Evolutionary conservation across 2,888 invertebrate species (phyloP), one percentile per base, ranked within the genome.

Genomic region (Lydus trimaculatus): DNA sequence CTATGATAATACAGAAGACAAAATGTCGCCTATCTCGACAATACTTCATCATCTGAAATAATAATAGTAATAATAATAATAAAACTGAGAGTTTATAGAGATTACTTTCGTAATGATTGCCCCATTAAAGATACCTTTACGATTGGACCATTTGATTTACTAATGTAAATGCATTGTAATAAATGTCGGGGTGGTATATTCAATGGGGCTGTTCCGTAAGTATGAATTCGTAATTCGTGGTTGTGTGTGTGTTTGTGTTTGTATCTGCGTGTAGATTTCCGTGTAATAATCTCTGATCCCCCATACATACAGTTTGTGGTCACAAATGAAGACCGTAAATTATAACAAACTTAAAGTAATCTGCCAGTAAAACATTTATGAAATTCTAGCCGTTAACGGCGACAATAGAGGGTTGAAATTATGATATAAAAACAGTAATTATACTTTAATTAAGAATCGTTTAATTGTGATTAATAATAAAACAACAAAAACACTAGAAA

Each of bases 271-370:
- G 17, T 48, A 1, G 43, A 64, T 64, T 70, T 70, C 67, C 65
- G 70, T 63, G 58, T 67, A 67, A 67, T 70, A 70, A 70, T 67
- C 67, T 63, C 4, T 2, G 67, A 67, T 67, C 70, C 62, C 58
- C 48, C 9, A 4, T n/a, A 20, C 9, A n/a, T 43, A 43, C 0
- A 23, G 62, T 70, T 67, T 67, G 70, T 58, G 70, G 67, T 67
- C 63, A 61, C 64, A 67, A 70, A 70, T 70, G 70, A 70, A 70
- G 67, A 67, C 70, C 65, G 70, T 75, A 72, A 75, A 73, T 73
- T 73, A 75, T 73, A 71, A 71, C 71, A 65, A 70, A 75, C 72
- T 75, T 69, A 61, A 70, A 71, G 70, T 73, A 75, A 73, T 72
- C 71, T 64, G 23, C 11, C 25, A 4, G 13, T 52, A 11, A 9